Evolutionary conservation across 2,888 invertebrate genomes (phyloP).

Genomic region (Serrognathus titanus): DNA sequence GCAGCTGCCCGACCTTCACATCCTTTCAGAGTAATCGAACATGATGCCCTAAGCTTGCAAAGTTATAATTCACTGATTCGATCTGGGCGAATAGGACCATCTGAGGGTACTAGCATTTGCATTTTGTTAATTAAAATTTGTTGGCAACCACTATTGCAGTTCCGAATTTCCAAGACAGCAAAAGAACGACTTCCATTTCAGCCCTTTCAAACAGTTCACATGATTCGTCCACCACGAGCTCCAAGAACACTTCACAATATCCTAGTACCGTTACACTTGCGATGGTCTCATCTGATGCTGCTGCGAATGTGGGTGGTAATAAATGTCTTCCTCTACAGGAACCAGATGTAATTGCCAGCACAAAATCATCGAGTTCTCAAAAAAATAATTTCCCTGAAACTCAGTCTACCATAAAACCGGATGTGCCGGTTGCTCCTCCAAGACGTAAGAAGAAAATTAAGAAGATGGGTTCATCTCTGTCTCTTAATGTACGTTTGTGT

Average conservation of each 20-base stretch:
- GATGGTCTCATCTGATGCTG: slow-evolving; percentile 25
- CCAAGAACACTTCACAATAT: slow-evolving; percentile 42
- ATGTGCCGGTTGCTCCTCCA: slow-evolving; percentile 71
- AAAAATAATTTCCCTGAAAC: slow-evolving; percentile 32
- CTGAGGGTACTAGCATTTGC: slow-evolving; percentile 21
- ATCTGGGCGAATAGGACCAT: slow-evolving; percentile 68
- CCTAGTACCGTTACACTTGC: slow-evolving; percentile 43
- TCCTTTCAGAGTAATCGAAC: slow-evolving; percentile 83
- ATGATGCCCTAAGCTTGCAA: slow-evolving; percentile 82
- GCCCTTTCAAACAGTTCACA: slow-evolving; percentile 45
- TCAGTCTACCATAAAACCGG: slow-evolving; percentile 29
- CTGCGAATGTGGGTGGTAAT: slow-evolving; percentile 9
- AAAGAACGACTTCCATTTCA: slow-evolving; percentile 40
- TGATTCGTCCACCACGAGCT: slow-evolving; percentile 46
- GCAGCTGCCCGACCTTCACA: slow-evolving; percentile 64
- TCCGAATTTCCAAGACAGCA: slow-evolving; percentile 26
- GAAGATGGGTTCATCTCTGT: slow-evolving; percentile 28
- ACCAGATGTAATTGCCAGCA: slow-evolving; percentile 91
- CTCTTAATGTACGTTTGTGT: slow-evolving; percentile 29
- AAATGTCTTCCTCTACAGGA: slow-evolving; percentile 58
- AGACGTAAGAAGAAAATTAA: slow-evolving; percentile 70
- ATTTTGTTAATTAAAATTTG: background rate
- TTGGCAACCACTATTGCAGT: background rate
- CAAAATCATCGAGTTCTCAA: slow-evolving; percentile 61
- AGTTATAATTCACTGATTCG: slow-evolving; percentile 85